These are phyloP conservation scores for Siniperca undulata DNA, from an alignment of 2,797 vertebrate species.

Conservation along the genomic window DNA sequence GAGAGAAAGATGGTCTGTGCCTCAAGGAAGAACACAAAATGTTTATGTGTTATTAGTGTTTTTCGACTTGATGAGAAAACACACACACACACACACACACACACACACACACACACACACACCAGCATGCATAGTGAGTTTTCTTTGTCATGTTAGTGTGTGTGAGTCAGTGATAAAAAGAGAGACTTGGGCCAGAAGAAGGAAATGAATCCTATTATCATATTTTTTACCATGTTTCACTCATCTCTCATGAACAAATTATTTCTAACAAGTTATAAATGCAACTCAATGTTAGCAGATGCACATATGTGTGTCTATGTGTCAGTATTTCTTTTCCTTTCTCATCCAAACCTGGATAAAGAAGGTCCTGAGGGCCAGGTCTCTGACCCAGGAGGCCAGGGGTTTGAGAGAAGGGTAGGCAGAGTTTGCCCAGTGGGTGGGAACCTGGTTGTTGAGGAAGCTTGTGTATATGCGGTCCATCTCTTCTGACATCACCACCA, in stretches of 20 bases:
- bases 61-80: slow-evolving; percentile 30
- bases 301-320: not conserved
- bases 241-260: not conserved
- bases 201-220: slow-evolving; percentile 17
- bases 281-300: not conserved
- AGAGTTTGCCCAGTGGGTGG: slow-evolving; percentile 79
- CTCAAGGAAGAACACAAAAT: slow-evolving; percentile 39
- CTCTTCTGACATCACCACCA: slow-evolving; percentile 90
- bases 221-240: not conserved
- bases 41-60: slow-evolving; percentile 38
- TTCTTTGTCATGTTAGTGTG: slow-evolving; percentile 12
- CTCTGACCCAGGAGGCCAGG: slow-evolving; percentile 86
- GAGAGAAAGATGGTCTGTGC: slow-evolving; percentile 8
- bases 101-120: slow-evolving; percentile 2
- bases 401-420: slow-evolving; percentile 88
- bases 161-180: slow-evolving; percentile 10
- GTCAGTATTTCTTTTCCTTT: not conserved
- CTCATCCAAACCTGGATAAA: slow-evolving; percentile 85
- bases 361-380: slow-evolving; percentile 84
- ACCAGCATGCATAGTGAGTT: not conserved
- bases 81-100: not conserved
- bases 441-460: slow-evolving; percentile 89
- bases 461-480: slow-evolving; percentile 88
- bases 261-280: too few relatives aligned
- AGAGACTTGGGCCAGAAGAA: slow-evolving; percentile 5